These are phyloP conservation scores for Aplysina aerophoba DNA, from an alignment of 37 sponge, comb jelly and placozoan species.

Conservation along the genomic window DNA sequence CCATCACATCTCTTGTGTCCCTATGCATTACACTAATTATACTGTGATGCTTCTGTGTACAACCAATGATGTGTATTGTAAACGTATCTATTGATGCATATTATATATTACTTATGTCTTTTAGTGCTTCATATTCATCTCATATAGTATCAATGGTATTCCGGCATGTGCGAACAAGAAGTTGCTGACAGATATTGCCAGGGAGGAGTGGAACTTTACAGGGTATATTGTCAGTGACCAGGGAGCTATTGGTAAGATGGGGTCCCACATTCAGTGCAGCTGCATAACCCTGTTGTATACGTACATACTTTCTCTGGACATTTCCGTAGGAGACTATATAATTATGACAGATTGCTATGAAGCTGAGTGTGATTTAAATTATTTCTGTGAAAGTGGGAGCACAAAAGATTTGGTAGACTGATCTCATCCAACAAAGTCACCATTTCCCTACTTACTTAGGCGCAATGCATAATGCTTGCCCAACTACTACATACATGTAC, in stretches of 20 bases:
- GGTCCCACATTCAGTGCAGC: background rate
- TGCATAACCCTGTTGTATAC: background rate
- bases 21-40: too few species aligned
- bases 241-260: slow-evolving; percentile 60
- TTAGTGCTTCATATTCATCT: background rate
- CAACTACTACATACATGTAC: too few species aligned
- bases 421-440: too few species aligned
- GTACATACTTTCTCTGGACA: background rate
- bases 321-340: too few species aligned
- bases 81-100: background rate
- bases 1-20: too few species aligned
- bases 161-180: slow-evolving; percentile 68
- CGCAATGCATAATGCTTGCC: too few species aligned
- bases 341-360: too few species aligned
- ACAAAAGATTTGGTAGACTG: too few species aligned
- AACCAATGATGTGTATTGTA: background rate
- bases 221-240: slow-evolving; percentile 77
- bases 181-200: slow-evolving; percentile 55
- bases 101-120: too few species aligned
- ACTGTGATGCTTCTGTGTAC: background rate
- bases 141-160: slow-evolving; percentile 50
- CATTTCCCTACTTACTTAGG: too few species aligned
- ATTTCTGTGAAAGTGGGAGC: too few species aligned
- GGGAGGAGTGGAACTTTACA: slow-evolving; percentile 60
- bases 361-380: too few species aligned